phyloP scores from a whole-genome alignment of 2,888 invertebrate genomes.

The Phrixothrix hirtus region DNA sequence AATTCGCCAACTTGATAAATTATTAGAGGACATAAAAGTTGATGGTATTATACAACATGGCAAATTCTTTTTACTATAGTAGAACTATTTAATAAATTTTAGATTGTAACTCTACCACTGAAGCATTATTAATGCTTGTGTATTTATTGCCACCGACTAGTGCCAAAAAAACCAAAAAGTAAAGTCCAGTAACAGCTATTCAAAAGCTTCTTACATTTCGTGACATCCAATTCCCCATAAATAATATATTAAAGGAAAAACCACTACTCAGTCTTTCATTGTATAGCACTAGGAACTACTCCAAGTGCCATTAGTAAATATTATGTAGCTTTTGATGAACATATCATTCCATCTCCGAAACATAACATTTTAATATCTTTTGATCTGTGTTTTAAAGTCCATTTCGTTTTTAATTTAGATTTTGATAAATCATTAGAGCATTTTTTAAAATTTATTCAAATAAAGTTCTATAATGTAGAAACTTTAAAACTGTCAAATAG shows the following conservation, averaged over 20 bases:
- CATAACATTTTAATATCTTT: background rate
- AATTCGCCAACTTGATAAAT: no score
- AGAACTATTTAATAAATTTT: background rate
- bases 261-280: conserved; percentile 2
- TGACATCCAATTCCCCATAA: background rate
- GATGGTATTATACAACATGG: no score
- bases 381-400: background rate
- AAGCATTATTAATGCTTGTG: background rate
- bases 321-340: conserved; percentile 1
- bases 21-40: no score
- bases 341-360: background rate
- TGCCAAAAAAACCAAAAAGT: background rate
- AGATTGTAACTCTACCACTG: background rate
- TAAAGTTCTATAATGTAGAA: background rate
- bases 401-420: background rate
- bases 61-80: background rate
- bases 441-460: background rate
- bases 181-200: background rate
- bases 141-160: background rate
- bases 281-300: conserved; percentile 1
- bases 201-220: background rate
- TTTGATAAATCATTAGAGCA: background rate
- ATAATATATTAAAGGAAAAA: background rate
- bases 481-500: background rate
- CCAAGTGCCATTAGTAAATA: conserved; percentile 2